phyloP scores from a whole-genome alignment of 1,140 invertebrate species.

The Drosophila paulistorum region DNA sequence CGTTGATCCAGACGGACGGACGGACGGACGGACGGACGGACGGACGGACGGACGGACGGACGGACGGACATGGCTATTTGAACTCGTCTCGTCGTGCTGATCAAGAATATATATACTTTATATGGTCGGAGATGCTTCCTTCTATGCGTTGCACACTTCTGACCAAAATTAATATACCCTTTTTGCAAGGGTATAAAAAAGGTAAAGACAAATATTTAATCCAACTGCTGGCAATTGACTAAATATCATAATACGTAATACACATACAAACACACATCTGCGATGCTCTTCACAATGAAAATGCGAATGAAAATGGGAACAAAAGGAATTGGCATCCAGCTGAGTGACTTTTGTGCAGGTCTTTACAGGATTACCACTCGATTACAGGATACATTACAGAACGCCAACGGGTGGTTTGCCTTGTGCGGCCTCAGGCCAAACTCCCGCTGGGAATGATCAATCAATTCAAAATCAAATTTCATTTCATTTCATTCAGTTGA shows the following conservation, averaged over 20 bases:
- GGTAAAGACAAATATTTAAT: conserved; percentile 27
- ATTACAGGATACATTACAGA: conserved; percentile 78
- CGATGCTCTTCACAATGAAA: conserved; percentile 15
- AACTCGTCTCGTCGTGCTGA: no score
- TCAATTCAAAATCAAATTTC: conserved; percentile 74
- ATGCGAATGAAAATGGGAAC: conserved; percentile 28
- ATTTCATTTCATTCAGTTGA: conserved; percentile 66
- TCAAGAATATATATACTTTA: no score
- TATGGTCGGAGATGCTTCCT: no score
- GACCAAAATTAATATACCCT: no score
- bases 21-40: no score
- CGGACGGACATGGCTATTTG: no score
- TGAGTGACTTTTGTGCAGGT: conserved; percentile 64
- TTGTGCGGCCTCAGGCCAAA: conserved; percentile 7
- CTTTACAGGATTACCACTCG: conserved; percentile 78
- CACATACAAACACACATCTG: conserved; percentile 34
- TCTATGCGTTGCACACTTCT: no score
- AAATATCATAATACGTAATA: conserved; percentile 17
- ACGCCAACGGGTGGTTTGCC: conserved; percentile 53
- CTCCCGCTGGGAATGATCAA: conserved; percentile 82
- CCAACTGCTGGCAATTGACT: conserved; percentile 4
- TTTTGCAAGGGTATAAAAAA: no score
- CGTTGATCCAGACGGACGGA: no score
- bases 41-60: no score
- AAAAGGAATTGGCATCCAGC: conserved; percentile 63